These are phyloP conservation scores for Luscinia luscinia DNA, from an alignment of 2,797 vertebrate genomes.

Conservation along the genomic window DNA sequence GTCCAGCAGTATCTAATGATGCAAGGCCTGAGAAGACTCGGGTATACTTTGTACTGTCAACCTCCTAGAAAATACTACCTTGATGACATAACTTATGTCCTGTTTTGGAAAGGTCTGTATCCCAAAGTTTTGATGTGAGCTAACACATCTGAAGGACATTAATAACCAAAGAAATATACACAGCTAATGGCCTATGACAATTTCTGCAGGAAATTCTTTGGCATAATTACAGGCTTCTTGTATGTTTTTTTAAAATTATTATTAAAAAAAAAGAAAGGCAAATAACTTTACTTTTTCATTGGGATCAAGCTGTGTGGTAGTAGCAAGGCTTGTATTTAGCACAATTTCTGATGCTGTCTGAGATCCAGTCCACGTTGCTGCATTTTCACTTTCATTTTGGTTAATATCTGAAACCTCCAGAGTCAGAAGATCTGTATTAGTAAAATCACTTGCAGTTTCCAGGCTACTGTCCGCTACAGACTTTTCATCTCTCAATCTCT, in stretches of 20 bases:
- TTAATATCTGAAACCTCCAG: slow-evolving; percentile 6
- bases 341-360: slow-evolving; percentile 30
- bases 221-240: neutral
- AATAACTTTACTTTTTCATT: slow-evolving; percentile 50
- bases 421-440: slow-evolving; percentile 29
- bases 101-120: neutral
- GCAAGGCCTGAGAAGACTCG: neutral
- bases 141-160: neutral
- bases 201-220: neutral
- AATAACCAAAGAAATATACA: neutral
- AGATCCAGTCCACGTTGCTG: slow-evolving; percentile 34
- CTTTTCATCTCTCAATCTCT: slow-evolving; percentile 31
- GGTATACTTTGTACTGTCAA: accelerated
- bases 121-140: neutral
- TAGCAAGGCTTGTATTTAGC: neutral
- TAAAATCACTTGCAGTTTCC: slow-evolving; percentile 26
- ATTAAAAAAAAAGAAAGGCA: neutral
- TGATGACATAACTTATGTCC: neutral
- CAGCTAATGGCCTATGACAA: neutral
- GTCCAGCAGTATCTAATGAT: neutral
- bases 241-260: accelerated
- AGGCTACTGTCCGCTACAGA: neutral
- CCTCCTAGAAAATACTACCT: neutral
- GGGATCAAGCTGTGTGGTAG: neutral
- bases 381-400: slow-evolving; percentile 56